Percentiles rank a stretch among this genome's conserved stretches.
These are phyloP conservation scores for Heteronetta atricapilla DNA, from an alignment of 2,113 vertebrate species.

Conservation along the genomic window DNA sequence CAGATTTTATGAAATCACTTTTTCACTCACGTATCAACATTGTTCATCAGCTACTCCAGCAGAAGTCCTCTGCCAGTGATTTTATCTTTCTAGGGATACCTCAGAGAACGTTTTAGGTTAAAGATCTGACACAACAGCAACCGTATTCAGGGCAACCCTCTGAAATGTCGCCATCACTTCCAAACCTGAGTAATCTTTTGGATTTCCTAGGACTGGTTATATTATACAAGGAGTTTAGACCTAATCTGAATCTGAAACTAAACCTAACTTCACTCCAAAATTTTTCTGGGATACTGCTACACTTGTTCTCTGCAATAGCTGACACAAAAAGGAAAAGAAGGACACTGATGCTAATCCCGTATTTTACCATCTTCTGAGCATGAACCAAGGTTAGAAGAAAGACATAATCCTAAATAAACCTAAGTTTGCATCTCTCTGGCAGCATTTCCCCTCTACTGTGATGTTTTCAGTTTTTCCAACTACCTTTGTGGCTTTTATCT, in stretches of 20 bases:
- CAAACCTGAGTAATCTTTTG: neutral
- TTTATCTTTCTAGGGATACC: neutral
- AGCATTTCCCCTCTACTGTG: neutral
- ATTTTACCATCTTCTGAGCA: neutral
- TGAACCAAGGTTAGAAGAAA: neutral
- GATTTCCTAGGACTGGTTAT: neutral
- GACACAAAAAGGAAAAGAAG: neutral
- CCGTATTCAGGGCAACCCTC: neutral
- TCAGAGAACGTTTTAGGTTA: neutral
- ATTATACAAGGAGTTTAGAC: neutral
- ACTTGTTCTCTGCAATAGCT: neutral
- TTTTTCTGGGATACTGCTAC: neutral
- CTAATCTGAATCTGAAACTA: neutral
- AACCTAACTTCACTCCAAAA: neutral
- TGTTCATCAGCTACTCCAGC: neutral
- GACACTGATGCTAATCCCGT: neutral
- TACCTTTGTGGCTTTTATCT: neutral
- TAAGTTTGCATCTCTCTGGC: neutral
- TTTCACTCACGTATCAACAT: neutral
- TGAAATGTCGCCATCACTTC: neutral
- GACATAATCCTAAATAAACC: neutral
- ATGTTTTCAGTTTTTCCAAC: neutral
- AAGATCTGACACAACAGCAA: neutral
- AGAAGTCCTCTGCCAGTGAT: neutral
- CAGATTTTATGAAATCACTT: neutral